Percentiles rank a stretch among this genome's conserved stretches.
These are phyloP conservation scores for Orchesella flavescens DNA, from an alignment of 2,888 invertebrate genomes.

Conservation along the genomic window DNA sequence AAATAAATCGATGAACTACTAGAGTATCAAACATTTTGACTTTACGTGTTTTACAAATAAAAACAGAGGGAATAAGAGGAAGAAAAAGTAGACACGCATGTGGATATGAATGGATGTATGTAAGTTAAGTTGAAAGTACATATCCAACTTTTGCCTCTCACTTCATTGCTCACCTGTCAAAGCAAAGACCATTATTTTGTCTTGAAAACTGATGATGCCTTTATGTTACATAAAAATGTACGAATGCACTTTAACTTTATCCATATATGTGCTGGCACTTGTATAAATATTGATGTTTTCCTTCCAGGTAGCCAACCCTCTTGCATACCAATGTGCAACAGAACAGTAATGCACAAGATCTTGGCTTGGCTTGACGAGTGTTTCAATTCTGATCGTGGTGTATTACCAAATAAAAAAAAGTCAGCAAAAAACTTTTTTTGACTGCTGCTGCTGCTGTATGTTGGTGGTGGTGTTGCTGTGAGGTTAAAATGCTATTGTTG, in stretches of 20 bases:
- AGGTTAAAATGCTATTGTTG: slow-evolving; percentile 38
- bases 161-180: slow-evolving; percentile 46
- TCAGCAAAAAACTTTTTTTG: neutral
- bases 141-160: neutral
- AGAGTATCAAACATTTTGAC: slow-evolving; percentile 3
- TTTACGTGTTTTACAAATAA: neutral
- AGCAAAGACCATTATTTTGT: slow-evolving; percentile 53
- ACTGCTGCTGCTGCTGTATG: neutral
- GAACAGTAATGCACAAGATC: slow-evolving; percentile 51
- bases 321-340: slow-evolving; percentile 51
- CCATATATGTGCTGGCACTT: slow-evolving; percentile 38
- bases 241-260: slow-evolving; percentile 23
- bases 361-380: neutral
- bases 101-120: no score
- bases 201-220: slow-evolving; percentile 30
- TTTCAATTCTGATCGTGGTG: neutral
- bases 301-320: slow-evolving; percentile 44
- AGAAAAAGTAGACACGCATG: neutral
- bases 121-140: no score
- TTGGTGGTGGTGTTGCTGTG: slow-evolving; percentile 7
- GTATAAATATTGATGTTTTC: slow-evolving; percentile 48
- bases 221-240: slow-evolving; percentile 21
- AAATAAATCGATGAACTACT: neutral
- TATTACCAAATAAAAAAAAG: neutral
- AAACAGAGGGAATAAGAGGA: neutral